These are phyloP conservation scores for Acanthosepion lycidas DNA, from an alignment of 2,888 invertebrate species.

Conservation along the genomic window DNA sequence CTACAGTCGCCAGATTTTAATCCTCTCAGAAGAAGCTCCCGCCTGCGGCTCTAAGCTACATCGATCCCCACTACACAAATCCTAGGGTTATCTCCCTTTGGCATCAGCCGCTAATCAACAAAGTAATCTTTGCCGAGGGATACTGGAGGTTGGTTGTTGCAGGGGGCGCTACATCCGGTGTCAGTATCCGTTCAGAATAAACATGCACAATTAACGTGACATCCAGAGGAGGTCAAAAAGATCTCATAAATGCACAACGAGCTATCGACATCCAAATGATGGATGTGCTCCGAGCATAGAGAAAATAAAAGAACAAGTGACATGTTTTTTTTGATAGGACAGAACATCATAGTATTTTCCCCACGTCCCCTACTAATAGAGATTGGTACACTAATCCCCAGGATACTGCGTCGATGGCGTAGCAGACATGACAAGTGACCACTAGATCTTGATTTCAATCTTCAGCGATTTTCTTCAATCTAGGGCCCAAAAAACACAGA, in stretches of 20 bases:
- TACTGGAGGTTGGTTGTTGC: not conserved
- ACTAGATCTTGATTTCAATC: not conserved
- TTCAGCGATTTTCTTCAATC: not conserved
- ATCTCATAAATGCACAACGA: not conserved
- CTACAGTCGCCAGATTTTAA: not conserved
- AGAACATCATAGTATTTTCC: not conserved
- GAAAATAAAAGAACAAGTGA: not conserved
- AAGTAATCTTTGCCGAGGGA: not conserved
- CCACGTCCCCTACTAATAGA: not conserved
- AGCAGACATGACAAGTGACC: not conserved
- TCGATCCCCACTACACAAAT: not conserved
- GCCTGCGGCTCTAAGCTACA: not conserved
- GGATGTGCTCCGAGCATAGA: not conserved
- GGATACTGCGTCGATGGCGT: not conserved
- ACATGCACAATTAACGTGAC: not conserved
- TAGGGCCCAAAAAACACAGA: not conserved
- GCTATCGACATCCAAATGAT: not conserved
- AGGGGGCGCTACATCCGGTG: not conserved
- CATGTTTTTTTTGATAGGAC: not conserved
- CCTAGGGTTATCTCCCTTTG: not conserved
- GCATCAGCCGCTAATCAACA: not conserved
- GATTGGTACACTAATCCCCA: not conserved
- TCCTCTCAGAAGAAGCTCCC: not conserved
- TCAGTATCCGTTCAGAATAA: constrained; percentile 12
- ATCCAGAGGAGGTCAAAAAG: not conserved